Evolutionary conservation across 2,888 invertebrate species (phyloP).

Genomic region (Erpobdella octoculata): DNA sequence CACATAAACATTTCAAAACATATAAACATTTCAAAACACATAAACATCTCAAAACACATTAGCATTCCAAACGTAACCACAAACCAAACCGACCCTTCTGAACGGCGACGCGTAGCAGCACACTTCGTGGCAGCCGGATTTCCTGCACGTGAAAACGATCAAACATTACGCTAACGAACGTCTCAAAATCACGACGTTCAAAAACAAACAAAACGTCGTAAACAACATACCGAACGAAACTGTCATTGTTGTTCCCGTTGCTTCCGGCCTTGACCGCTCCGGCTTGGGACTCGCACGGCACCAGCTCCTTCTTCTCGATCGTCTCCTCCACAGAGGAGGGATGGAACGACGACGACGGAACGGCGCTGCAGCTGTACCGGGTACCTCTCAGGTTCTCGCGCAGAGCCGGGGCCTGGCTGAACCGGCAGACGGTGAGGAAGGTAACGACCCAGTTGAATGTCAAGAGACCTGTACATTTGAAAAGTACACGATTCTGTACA

Average conservation of each 20-base stretch:
- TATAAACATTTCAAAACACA: no score
- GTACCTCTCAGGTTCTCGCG: background rate
- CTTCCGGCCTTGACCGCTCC: background rate
- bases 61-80: background rate
- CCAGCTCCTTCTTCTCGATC: background rate
- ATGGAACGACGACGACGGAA: background rate
- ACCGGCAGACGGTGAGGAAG: background rate
- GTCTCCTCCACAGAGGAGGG: background rate
- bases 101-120: background rate
- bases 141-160: background rate
- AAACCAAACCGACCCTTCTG: background rate
- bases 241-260: background rate
- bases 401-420: background rate
- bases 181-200: background rate
- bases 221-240: background rate
- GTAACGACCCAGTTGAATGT: conserved; percentile 5
- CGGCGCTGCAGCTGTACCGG: background rate
- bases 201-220: background rate
- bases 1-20: no score
- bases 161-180: background rate
- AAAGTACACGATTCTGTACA: no score
- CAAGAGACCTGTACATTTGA: conserved; percentile 19
- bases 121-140: background rate
- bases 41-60: no score
- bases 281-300: background rate